phyloP scores from a whole-genome alignment of 1,140 invertebrate species.

The Heliconius hermathena region DNA sequence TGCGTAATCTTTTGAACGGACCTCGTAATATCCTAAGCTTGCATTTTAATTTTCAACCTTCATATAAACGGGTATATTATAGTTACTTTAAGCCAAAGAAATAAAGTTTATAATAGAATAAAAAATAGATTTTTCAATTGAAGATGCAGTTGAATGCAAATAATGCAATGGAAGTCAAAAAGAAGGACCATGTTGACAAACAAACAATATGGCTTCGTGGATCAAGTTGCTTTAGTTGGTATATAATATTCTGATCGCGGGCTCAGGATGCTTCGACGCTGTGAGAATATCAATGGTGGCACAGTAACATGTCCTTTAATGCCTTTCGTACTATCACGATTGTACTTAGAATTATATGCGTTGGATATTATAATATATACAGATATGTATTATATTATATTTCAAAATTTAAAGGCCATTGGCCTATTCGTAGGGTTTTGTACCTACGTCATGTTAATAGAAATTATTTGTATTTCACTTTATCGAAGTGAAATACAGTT shows the following conservation, averaged over 20 bases:
- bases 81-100: not conserved
- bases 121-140: not conserved
- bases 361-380: constrained; percentile 32
- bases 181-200: constrained; percentile 28
- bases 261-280: constrained; percentile 56
- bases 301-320: constrained; percentile 60
- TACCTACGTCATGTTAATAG: not conserved
- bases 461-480: too few relatives aligned
- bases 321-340: constrained; percentile 52
- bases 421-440: constrained; percentile 21
- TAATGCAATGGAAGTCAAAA: constrained; percentile 48
- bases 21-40: constrained; percentile 48
- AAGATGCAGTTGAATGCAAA: constrained; percentile 27
- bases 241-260: constrained; percentile 60
- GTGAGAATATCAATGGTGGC: constrained; percentile 61
- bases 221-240: constrained; percentile 41
- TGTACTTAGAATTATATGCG: constrained; percentile 46
- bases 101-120: not conserved
- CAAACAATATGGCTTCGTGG: constrained; percentile 16
- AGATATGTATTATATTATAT: constrained; percentile 37
- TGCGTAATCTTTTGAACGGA: constrained; percentile 31
- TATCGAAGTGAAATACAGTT: not conserved
- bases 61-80: constrained; percentile 20
- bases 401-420: constrained; percentile 41
- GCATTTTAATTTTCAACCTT: constrained; percentile 51